phyloP scores from a whole-genome alignment of 2,113 vertebrate species.

The Meles meles region DNA sequence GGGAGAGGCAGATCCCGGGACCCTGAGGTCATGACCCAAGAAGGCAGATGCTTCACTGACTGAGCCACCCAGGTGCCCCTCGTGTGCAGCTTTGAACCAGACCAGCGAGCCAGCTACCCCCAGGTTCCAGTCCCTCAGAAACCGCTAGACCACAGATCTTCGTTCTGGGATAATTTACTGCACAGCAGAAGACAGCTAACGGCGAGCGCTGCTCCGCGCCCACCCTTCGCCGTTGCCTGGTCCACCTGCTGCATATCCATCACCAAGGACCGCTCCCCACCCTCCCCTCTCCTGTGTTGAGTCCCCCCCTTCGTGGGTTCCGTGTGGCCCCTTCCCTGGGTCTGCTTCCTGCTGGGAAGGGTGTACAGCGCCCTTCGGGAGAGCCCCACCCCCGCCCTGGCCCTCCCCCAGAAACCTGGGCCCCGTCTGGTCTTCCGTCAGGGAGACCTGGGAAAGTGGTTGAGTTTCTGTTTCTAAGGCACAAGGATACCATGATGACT shows the following conservation, averaged over 20 bases:
- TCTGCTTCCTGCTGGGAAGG: not conserved
- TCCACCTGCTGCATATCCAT: accelerated
- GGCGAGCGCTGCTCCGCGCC: accelerated
- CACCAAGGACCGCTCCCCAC: not conserved
- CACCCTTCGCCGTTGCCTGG: accelerated
- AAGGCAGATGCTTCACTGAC: too few species aligned
- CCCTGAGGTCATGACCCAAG: too few species aligned
- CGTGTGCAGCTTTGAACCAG: not conserved
- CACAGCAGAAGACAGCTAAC: accelerated
- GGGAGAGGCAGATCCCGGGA: too few species aligned
- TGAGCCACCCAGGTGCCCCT: not conserved
- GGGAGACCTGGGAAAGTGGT: not conserved
- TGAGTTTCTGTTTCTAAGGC: not conserved
- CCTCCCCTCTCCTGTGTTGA: not conserved
- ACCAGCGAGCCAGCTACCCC: not conserved
- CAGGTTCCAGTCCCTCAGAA: not conserved
- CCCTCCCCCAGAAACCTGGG: not conserved
- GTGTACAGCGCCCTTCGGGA: not conserved
- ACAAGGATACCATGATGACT: not conserved
- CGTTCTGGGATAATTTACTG: not conserved
- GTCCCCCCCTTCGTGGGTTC: not conserved
- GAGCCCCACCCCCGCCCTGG: accelerated
- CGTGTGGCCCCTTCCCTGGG: not conserved
- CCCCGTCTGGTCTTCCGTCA: accelerated
- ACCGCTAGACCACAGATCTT: accelerated